Conservation (phyloP, 2,797 vertebrate species). For the Premnoplex brunnescens region DNA sequence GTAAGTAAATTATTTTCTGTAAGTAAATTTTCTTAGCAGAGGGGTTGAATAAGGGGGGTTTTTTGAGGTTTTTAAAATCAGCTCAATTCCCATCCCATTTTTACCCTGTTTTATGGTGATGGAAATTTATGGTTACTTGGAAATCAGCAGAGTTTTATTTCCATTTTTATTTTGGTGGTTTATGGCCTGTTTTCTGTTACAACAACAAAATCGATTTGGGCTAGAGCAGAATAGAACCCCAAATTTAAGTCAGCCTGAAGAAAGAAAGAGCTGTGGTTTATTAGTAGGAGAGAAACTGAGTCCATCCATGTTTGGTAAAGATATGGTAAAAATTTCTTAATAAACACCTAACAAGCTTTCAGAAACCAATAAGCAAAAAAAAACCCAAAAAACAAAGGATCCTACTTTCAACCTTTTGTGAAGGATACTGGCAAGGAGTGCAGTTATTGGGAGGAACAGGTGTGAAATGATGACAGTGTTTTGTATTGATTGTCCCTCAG, state of each 20-base stretch:
- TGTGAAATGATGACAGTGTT: neutral
- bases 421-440: neutral
- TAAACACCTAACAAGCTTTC: neutral
- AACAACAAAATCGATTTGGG: neutral
- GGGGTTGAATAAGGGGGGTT: neutral
- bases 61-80: neutral
- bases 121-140: slow-evolving; percentile 10
- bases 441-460: neutral
- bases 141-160: slow-evolving; percentile 22
- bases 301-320: neutral
- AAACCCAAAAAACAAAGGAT: neutral
- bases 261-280: neutral
- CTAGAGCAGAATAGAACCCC: neutral
- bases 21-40: neutral
- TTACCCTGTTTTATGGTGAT: neutral
- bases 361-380: neutral
- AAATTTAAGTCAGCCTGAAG: neutral
- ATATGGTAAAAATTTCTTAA: neutral
- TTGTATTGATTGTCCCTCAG: neutral
- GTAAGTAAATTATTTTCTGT: slow-evolving; percentile 23
- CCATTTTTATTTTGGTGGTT: slow-evolving; percentile 6
- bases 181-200: neutral
- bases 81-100: neutral
- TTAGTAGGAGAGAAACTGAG: neutral
- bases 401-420: neutral